Evolutionary conservation across 1,140 invertebrate species (phyloP).

Genomic region (Pectinophora gossypiella): DNA sequence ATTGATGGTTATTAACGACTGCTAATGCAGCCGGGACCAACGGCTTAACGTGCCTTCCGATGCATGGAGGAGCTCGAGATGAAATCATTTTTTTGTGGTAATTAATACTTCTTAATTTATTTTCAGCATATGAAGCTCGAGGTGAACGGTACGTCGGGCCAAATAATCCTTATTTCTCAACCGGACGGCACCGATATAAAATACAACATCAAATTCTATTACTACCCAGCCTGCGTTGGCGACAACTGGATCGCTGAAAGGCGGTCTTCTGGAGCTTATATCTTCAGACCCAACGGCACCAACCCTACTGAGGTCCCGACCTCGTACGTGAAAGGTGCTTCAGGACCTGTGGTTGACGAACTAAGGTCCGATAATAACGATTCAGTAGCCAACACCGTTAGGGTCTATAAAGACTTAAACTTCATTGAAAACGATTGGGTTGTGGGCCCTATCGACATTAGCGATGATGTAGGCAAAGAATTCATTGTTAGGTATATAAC

Average conservation of each 20-base stretch:
- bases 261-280: conserved; percentile 89
- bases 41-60: too few relatives aligned
- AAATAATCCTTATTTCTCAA: conserved; percentile 24
- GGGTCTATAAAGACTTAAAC: conserved; percentile 80
- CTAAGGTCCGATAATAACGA: conserved; percentile 79
- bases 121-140: conserved; percentile 35
- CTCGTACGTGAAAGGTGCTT: background rate
- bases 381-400: conserved; percentile 83
- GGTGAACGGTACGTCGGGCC: conserved; percentile 25
- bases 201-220: conserved; percentile 75
- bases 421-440: conserved; percentile 92
- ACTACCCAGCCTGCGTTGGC: conserved; percentile 76
- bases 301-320: conserved; percentile 13
- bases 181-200: conserved; percentile 8
- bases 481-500: conserved; percentile 84
- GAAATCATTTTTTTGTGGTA: too few relatives aligned
- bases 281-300: conserved; percentile 79
- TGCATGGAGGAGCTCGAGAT: too few relatives aligned
- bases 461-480: conserved; percentile 87
- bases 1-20: too few relatives aligned
- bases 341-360: conserved; percentile 80
- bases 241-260: conserved; percentile 27
- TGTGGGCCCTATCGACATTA: conserved; percentile 92
- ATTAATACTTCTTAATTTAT: too few relatives aligned
- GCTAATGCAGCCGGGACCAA: too few relatives aligned